These are phyloP conservation scores for Alces alces DNA, from an alignment of 2,113 vertebrate genomes.

Conservation along the genomic window DNA sequence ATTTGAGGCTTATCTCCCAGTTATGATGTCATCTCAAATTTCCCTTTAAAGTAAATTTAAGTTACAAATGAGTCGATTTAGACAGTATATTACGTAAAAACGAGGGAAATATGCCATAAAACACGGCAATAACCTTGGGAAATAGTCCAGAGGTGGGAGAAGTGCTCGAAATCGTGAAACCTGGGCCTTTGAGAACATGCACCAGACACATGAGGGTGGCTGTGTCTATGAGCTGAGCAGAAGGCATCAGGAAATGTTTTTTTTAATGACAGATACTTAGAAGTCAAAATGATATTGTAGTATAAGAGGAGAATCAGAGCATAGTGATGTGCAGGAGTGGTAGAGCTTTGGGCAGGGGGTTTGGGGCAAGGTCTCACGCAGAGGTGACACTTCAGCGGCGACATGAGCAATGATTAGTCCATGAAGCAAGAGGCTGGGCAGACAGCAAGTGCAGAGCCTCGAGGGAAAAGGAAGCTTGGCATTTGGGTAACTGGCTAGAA, in stretches of 20 bases:
- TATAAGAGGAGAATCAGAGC: background rate
- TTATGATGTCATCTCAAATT: background rate
- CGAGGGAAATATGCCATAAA: background rate
- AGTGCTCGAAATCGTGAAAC: background rate
- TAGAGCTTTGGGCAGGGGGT: background rate
- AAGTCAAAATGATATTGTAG: background rate
- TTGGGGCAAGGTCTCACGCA: background rate
- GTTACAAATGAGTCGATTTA: background rate
- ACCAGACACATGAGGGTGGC: fast-evolving
- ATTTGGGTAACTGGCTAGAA: background rate
- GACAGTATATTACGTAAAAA: background rate
- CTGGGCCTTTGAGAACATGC: background rate
- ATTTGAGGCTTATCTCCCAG: background rate
- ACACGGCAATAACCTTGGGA: background rate
- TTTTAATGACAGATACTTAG: background rate
- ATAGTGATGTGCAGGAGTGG: background rate
- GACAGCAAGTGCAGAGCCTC: background rate
- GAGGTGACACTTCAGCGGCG: too few relatives aligned
- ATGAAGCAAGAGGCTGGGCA: background rate
- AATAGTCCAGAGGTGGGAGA: background rate
- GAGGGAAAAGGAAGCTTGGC: background rate
- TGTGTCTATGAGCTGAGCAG: background rate
- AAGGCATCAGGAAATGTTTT: background rate
- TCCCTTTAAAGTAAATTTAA: background rate
- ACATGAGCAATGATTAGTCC: too few relatives aligned